Evolutionary conservation across 2,797 vertebrate species (phyloP), one percentile per base, ranked within the genome.

Genomic region (Leptodactylus fallax): DNA sequence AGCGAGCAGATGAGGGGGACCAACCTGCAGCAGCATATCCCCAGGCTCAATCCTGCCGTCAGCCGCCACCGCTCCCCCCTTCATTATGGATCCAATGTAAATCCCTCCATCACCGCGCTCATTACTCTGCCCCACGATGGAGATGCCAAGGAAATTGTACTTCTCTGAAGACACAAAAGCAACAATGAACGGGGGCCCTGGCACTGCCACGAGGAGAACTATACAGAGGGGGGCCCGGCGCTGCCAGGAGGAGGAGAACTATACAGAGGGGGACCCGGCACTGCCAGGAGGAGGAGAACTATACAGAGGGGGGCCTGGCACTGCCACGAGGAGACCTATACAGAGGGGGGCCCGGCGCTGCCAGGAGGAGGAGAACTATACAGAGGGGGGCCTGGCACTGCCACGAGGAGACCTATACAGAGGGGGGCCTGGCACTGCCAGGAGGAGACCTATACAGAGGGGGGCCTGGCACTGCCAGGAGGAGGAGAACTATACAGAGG

Each of bases 71-170:
- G 97, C 97, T 1, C 97, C 97, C 12, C 96, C 96, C 90, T 97
- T 97, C 96, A 97, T 97, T 90, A 97, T 97, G 83, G 96, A 97
- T 79, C 97, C 97, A 0, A 98, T 98, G 93, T 98, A 98, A 93
- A 98, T 98, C 85, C 97, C 97, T 3, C 97, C 97, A 0, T 98
- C 97, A 0, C 97, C 97, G 17, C 97, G 93, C 90, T 98, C 97
- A 0, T 97, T 98, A 92, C 97, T 98, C 90, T 98, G 97, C 21
- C 97, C 97, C 91, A 98, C 97, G 0, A 98, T 98, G 92, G 97
- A 97, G 92, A 98, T 98, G 79, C 97, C 97, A 93, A 98, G 90
- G 92, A 98, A 98, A 91, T 97, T 97, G 93, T 98, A 97, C 91
- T 95, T 96, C 88, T 94, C 96, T 97, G 91, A 53, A 6, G 14